phyloP scores from a whole-genome alignment of 2,113 vertebrate genomes.

The Pedetes capensis region DNA sequence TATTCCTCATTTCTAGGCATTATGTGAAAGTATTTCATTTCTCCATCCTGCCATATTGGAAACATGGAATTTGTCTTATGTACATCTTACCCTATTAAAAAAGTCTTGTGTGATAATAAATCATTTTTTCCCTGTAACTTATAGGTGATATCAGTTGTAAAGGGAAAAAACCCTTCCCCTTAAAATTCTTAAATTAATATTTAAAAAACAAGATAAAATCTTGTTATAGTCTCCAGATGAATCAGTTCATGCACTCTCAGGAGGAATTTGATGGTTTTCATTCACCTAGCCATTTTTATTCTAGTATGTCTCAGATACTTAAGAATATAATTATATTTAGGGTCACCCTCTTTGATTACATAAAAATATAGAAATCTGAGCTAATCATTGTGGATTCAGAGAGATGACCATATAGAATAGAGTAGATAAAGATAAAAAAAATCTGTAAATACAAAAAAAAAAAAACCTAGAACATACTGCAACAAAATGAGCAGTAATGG shows the following conservation, averaged over 20 bases:
- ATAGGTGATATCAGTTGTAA: background rate
- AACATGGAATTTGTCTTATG: background rate
- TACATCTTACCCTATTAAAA: background rate
- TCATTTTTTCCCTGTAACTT: background rate
- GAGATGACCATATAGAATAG: background rate
- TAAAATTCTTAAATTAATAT: background rate
- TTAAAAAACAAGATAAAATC: too few species aligned
- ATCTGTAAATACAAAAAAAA: background rate
- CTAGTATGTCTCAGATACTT: background rate
- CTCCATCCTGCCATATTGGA: background rate
- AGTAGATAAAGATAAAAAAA: background rate
- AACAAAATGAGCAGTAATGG: background rate
- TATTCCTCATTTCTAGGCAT: background rate
- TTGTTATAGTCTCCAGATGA: background rate
- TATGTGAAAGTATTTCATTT: background rate
- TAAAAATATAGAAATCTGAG: background rate
- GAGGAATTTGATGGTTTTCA: background rate
- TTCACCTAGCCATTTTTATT: background rate
- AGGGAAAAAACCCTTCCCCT: background rate
- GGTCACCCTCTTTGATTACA: background rate
- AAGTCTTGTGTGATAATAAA: background rate
- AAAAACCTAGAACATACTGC: background rate
- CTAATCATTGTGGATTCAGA: background rate
- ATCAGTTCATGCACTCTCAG: background rate
- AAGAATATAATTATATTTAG: background rate